Evolutionary conservation across 2,888 invertebrate species (phyloP).

Genomic region (Pasiphila rectangulata): DNA sequence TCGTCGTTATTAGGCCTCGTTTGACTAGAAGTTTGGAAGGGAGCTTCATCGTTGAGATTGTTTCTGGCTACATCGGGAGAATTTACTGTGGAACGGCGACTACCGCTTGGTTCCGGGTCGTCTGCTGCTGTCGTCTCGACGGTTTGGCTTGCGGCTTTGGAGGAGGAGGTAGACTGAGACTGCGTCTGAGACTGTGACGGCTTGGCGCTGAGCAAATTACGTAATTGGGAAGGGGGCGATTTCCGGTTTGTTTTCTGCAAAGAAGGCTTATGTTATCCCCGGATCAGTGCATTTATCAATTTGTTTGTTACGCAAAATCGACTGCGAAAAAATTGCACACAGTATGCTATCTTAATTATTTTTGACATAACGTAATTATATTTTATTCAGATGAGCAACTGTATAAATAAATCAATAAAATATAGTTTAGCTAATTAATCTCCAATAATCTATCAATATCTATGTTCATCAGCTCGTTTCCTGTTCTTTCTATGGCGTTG

Average conservation of each 20-base stretch:
- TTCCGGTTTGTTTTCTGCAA: slow-evolving; percentile 78
- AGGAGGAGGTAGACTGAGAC: slow-evolving; percentile 77
- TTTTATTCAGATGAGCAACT: no score
- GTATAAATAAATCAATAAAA: no score
- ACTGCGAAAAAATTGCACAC: no score
- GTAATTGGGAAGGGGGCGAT: slow-evolving; percentile 78
- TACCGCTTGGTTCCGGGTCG: slow-evolving; percentile 69
- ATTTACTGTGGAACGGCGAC: slow-evolving; percentile 74
- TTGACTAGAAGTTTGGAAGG: slow-evolving; percentile 80
- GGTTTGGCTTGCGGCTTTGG: slow-evolving; percentile 81
- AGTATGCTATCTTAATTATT: no score
- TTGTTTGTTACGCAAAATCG: neutral
- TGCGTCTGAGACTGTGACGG: slow-evolving; percentile 58
- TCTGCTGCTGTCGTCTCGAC: slow-evolving; percentile 72
- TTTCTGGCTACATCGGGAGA: slow-evolving; percentile 80
- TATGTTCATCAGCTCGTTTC: no score
- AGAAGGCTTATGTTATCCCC: neutral
- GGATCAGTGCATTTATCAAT: neutral
- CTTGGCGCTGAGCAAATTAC: slow-evolving; percentile 80
- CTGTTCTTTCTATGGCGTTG: no score
- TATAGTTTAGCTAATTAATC: no score
- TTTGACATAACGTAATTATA: no score
- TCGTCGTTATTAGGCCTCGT: slow-evolving; percentile 80
- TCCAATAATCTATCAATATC: no score
- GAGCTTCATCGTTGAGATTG: slow-evolving; percentile 79